Evolutionary conservation across 2,888 invertebrate species (phyloP).

Genomic region (Teleiodes luculella): DNA sequence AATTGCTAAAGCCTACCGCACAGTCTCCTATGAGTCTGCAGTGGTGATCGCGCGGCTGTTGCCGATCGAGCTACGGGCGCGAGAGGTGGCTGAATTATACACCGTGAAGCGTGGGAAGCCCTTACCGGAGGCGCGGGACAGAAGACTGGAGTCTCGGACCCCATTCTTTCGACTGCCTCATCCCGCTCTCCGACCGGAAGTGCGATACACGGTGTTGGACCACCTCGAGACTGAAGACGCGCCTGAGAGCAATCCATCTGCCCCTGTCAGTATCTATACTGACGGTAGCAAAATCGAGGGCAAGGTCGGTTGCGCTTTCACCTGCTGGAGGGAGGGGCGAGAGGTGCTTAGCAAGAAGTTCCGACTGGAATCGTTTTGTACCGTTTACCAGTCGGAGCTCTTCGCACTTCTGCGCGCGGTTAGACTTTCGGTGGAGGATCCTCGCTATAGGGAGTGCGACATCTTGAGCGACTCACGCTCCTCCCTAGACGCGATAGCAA

Average conservation of each 20-base stretch:
- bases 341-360: conserved; percentile 5
- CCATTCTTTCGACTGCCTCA: too few species aligned
- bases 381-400: conserved; percentile 13
- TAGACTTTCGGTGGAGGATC: not conserved
- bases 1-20: conserved; percentile 15
- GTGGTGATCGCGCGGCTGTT: conserved; percentile 12
- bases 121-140: not conserved
- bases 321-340: not conserved
- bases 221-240: not conserved
- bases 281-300: not conserved
- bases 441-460: not conserved
- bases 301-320: not conserved
- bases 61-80: not conserved
- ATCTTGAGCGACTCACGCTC: conserved; percentile 7
- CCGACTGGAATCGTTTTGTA: conserved; percentile 1
- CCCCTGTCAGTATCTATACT: too few species aligned
- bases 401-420: not conserved
- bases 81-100: not conserved
- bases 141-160: conserved; percentile 6
- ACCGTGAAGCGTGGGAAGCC: not conserved
- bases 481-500: not conserved
- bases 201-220: not conserved
- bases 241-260: too few species aligned
- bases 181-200: too few species aligned
- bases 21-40: conserved; percentile 18